Evolutionary conservation across 2,113 vertebrate genomes (phyloP), one percentile per base, ranked within the genome.

Genomic region (Himantopus leucocephalus): DNA sequence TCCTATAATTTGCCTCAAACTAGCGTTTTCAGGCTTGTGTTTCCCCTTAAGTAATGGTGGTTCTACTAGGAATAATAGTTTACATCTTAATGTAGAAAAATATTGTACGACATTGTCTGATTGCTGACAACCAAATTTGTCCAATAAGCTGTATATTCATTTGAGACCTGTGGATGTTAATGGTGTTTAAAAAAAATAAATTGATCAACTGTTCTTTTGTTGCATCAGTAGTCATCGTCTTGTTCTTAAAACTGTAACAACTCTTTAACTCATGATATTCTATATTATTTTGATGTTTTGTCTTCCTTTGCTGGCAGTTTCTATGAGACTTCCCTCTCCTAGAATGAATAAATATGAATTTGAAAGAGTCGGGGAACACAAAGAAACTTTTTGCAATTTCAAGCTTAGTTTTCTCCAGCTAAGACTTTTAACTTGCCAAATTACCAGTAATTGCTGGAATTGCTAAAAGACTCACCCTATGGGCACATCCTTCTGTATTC

Each of bases 251-350:
- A 5, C 13, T 15, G 0, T 10, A 5, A 5, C 17, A n/a, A 0
- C 14, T 32, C 34, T 45, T 7, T 3, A 30, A 8, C 30, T 48
- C 0, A 0, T 9, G 53, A 5, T 15, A 3, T 47, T 74, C 1
- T 26, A 5, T 2, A 0, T n/a, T 21, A 35, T 26, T 79, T 19
- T 29, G 26, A 5, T n/a, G 22, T 1, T 0, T 8, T 32, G 15
- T 35, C 8, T 63, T 64, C 62, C 55, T 48, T 11, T 45, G 32
- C 52, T 85, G 85, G 20, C 41, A 75, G 47, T 34, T 85, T 9
- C 62, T 6, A 1, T 9, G 55, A 39, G 37, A 20, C 34, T 58
- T 67, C 70, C 37, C 32, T 64, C 56, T 80, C 60, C 60, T 55
- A 9, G 12, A n/a, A 67, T 30, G 62, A 56, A 16, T 10, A 4